Evolutionary conservation across 2,797 vertebrate species (phyloP).

Genomic region (Meriones psammophilus): DNA sequence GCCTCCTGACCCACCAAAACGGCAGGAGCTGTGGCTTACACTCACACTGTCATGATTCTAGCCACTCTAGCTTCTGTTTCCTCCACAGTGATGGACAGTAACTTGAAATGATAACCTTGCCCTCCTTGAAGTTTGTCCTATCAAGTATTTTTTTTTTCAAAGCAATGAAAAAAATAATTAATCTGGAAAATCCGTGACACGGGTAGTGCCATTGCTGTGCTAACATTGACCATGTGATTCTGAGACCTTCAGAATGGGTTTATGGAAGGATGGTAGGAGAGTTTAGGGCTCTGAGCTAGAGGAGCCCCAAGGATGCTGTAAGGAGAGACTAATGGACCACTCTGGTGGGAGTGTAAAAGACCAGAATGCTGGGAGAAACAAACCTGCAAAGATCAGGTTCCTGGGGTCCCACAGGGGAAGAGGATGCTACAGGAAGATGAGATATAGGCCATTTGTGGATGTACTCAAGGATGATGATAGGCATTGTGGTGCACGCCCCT

Average conservation of each 20-base stretch:
- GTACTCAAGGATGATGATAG: not conserved
- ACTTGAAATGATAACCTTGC: not conserved
- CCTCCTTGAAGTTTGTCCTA: not conserved
- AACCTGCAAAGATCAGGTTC: not conserved
- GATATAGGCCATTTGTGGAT: not conserved
- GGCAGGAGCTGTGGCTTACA: not conserved
- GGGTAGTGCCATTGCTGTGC: not conserved
- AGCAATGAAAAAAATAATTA: not conserved
- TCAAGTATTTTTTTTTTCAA: not conserved
- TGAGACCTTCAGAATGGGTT: not conserved
- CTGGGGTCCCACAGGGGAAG: not conserved
- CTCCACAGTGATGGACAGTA: not conserved
- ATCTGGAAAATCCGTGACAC: not conserved
- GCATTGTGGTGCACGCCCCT: not conserved
- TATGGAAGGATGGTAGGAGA: not conserved
- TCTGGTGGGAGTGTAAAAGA: not conserved
- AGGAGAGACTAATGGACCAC: not conserved
- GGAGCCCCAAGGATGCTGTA: not conserved
- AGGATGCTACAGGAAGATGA: not conserved
- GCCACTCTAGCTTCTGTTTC: not conserved
- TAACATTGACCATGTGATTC: not conserved
- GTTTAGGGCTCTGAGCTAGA: not conserved
- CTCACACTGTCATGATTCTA: not conserved
- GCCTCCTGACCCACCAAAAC: not conserved
- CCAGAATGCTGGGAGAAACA: not conserved